Evolutionary conservation across 2,797 vertebrate genomes (phyloP), one percentile per base, ranked within the genome.

Genomic region (Muscicapa comitata): DNA sequence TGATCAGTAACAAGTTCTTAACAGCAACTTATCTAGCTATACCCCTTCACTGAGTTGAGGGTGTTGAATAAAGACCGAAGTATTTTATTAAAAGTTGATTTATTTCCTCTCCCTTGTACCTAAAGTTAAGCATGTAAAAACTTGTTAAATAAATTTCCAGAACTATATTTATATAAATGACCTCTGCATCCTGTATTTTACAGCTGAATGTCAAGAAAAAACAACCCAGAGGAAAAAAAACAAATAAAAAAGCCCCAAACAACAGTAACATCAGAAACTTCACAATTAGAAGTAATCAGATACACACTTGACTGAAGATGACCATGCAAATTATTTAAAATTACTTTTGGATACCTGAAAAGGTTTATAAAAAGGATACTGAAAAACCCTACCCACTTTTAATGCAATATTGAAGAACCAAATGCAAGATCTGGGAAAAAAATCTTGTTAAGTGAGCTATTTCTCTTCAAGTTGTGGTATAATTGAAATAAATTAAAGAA

Each of bases 161-260:
- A 86, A 37, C 7, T 29, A 2, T 63, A 28, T 63, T 82, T 55
- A 68, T 12, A 26, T 48, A 72, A 72, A 72, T 72, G 25, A 24
- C 4, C 8, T 45, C 18, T 29, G 3, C 1, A 13, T 61, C 7
- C 29, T 2, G 0, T 45, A 43, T 79, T 79, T 66, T 47, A 47
- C 10, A 57, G 3, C 3, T 42, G 7, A 47, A 10, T 70, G 54
- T 37, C 2, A 48, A 76, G n/a, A 40, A 74, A 38, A 42, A 63
- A 42, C 8, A 50, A 38, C 2, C 8, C 20, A 9, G 11, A 37
- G 18, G 33, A 2, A 1, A 7, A 7, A 8, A 35, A 4, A 10
- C 26, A 38, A 13, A 26, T 16, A 38, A 14, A 28, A 28, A 21
- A 10, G 1, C 4, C 5, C 0, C 6, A 33, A 72, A 25, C 7